Conservation (phyloP, 2,888 invertebrate species). For the Phortica magna region DNA sequence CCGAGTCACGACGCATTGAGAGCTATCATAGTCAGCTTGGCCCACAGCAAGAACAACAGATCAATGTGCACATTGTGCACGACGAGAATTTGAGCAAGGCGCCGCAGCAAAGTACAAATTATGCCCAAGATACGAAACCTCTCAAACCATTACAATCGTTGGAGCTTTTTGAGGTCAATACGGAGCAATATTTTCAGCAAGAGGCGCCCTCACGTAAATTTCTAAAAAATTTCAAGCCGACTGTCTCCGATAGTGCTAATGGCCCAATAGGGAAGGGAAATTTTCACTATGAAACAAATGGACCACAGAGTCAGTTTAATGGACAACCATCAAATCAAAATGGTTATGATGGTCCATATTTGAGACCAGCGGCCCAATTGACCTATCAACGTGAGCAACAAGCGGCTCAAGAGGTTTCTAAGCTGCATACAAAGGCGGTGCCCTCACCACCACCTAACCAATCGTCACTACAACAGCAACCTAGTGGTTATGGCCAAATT, state of each 20-base stretch:
- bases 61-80: slow-evolving; percentile 72
- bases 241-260: slow-evolving; percentile 51
- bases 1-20: slow-evolving; percentile 36
- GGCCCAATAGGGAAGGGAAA: slow-evolving; percentile 58
- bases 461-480: background rate
- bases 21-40: slow-evolving; percentile 57
- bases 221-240: slow-evolving; percentile 72
- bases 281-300: slow-evolving; percentile 67
- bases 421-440: slow-evolving; percentile 56
- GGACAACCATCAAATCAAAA: slow-evolving; percentile 39
- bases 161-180: slow-evolving; percentile 65
- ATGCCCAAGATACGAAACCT: background rate
- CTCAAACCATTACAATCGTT: slow-evolving; percentile 49
- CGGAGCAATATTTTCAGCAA: slow-evolving; percentile 57
- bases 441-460: slow-evolving; percentile 42
- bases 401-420: slow-evolving; percentile 28
- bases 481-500: background rate
- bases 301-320: slow-evolving; percentile 36
- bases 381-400: slow-evolving; percentile 51
- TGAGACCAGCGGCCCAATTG: slow-evolving; percentile 56
- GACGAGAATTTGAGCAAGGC: slow-evolving; percentile 52
- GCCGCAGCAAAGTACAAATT: slow-evolving; percentile 24
- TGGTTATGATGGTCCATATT: slow-evolving; percentile 40
- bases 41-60: slow-evolving; percentile 61
- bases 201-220: slow-evolving; percentile 76